A percentile compares a stretch with the other conserved stretches of the same genome.
These are phyloP conservation scores for Coelopa frigida DNA, from an alignment of 1,140 invertebrate species.

Conservation along the genomic window DNA sequence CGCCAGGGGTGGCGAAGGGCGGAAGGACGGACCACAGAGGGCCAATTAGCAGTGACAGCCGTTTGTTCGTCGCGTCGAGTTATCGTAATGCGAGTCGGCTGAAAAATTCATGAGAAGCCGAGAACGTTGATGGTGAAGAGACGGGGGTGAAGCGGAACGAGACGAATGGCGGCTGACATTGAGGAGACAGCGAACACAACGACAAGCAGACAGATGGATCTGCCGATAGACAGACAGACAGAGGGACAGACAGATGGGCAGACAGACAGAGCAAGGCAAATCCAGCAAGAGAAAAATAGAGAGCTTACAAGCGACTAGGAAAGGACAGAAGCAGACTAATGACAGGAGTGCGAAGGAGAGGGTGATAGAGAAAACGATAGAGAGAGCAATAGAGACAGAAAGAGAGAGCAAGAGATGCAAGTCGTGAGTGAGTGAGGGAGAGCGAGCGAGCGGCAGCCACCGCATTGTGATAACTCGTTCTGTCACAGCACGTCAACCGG, in stretches of 20 bases:
- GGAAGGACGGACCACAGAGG: no score
- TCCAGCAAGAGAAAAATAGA: not conserved
- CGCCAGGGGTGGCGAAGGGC: no score
- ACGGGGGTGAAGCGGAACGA: slow-evolving; percentile 13
- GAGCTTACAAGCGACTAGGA: not conserved
- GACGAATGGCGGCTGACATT: slow-evolving; percentile 11
- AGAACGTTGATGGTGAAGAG: slow-evolving; percentile 3
- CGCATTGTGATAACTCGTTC: no score
- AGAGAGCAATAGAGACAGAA: no score
- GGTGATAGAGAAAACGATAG: no score
- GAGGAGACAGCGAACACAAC: not conserved
- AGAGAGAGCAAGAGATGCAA: not conserved
- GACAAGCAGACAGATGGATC: not conserved
- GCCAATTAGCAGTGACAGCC: no score
- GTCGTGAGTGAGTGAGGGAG: no score
- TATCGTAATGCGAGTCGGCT: slow-evolving; percentile 15
- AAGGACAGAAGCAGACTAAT: not conserved
- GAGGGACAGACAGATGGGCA: not conserved
- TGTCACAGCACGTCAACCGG: no score
- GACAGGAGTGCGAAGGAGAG: not conserved
- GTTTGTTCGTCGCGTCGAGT: slow-evolving; percentile 2
- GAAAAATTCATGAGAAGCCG: no score
- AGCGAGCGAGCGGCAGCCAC: not conserved
- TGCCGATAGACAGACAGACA: not conserved
- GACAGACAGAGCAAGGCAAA: not conserved